phyloP scores from a whole-genome alignment of 2,888 invertebrate genomes.

The Dendrolimus pini region DNA sequence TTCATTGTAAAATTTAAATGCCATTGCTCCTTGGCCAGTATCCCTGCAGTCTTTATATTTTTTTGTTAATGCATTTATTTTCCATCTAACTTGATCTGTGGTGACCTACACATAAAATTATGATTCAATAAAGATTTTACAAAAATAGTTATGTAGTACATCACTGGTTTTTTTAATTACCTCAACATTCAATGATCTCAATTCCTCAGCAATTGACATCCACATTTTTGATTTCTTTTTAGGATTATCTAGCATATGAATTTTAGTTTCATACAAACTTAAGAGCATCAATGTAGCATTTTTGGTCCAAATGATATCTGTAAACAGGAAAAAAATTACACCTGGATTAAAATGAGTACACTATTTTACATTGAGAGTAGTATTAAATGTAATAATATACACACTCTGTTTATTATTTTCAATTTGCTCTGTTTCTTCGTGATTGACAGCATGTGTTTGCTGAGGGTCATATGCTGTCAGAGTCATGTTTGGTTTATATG shows the following conservation, averaged over 20 bases:
- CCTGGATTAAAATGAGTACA: no score
- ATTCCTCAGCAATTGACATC: conserved; percentile 50
- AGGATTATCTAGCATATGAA: conserved; percentile 52
- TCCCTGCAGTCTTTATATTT: conserved; percentile 54
- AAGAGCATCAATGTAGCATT: conserved; percentile 46
- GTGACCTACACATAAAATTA: conserved; percentile 34
- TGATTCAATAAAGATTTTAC: conserved; percentile 2
- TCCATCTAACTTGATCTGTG: conserved; percentile 54
- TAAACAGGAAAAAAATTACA: conserved; percentile 7
- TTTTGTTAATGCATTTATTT: conserved; percentile 55
- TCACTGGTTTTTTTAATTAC: conserved; percentile 15
- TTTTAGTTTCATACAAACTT: conserved; percentile 51
- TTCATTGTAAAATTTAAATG: conserved; percentile 55
- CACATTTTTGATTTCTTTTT: conserved; percentile 61
- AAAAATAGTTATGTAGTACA: conserved; percentile 4
- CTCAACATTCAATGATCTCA: conserved; percentile 45
- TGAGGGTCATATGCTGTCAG: conserved; percentile 28
- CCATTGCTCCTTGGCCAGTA: conserved; percentile 38
- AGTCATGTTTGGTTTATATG: conserved; percentile 37
- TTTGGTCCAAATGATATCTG: conserved; percentile 54
- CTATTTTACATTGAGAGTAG: no score
- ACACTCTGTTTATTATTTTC: conserved; percentile 50
- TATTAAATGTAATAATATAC: conserved; percentile 11
- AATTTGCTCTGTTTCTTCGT: conserved; percentile 37
- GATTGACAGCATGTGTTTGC: conserved; percentile 25